These are phyloP conservation scores for Aricia agestis DNA, from an alignment of 1,140 invertebrate species.

Conservation along the genomic window DNA sequence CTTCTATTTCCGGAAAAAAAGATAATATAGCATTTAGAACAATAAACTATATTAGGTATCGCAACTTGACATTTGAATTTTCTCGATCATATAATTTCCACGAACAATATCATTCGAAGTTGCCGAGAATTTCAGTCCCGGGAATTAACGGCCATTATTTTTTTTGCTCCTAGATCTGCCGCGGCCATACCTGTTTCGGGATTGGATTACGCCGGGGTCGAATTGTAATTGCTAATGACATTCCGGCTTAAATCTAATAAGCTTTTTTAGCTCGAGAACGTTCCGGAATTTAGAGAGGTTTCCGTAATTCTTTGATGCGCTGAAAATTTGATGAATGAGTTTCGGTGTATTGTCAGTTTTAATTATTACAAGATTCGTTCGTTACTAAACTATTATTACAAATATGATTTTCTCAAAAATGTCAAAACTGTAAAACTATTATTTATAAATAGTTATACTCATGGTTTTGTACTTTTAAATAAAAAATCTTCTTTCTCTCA, in stretches of 20 bases:
- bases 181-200: constrained; percentile 4
- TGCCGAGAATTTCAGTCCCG: background rate
- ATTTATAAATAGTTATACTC: too few species aligned
- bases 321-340: background rate
- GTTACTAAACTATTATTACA: too few species aligned
- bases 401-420: too few species aligned
- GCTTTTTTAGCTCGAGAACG: background rate
- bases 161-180: background rate
- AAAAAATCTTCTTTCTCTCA: too few species aligned
- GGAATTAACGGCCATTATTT: background rate
- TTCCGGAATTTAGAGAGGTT: background rate
- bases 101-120: background rate
- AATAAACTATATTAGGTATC: too few species aligned
- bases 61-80: too few species aligned
- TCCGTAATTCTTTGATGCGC: background rate
- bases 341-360: background rate
- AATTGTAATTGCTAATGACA: constrained; percentile 15
- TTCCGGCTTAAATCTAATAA: constrained; percentile 9
- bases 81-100: background rate
- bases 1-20: too few species aligned
- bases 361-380: background rate
- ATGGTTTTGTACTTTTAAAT: too few species aligned
- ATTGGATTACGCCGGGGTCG: constrained; percentile 12
- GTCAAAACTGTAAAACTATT: too few species aligned
- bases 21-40: too few species aligned